Conservation (phyloP, 2,888 invertebrate species). For the Calliscelio sp. region DNA sequence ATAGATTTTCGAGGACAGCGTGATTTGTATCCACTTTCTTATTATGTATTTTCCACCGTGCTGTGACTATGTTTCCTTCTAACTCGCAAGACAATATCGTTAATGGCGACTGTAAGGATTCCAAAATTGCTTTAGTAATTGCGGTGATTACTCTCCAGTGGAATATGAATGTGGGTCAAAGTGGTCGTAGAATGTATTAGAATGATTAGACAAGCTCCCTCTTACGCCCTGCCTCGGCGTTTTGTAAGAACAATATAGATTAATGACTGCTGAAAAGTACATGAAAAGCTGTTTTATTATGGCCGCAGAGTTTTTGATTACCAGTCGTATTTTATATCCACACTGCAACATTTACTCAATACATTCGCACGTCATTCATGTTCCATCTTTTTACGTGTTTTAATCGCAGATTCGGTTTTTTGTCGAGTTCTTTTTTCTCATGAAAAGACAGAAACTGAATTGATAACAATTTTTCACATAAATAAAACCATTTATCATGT, state of each 20-base stretch:
- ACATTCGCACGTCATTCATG: slow-evolving; percentile 16
- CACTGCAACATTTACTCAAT: slow-evolving; percentile 23
- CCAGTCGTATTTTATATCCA: slow-evolving; percentile 1
- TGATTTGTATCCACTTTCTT: slow-evolving; percentile 61
- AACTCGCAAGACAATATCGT: slow-evolving; percentile 68
- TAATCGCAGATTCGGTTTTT: background rate
- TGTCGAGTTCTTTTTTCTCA: too few species aligned
- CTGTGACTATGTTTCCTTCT: slow-evolving; percentile 47
- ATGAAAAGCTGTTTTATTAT: slow-evolving; percentile 41
- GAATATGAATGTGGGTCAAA: slow-evolving; percentile 71
- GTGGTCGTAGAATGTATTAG: slow-evolving; percentile 68
- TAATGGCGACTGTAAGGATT: slow-evolving; percentile 67
- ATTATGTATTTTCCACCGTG: slow-evolving; percentile 56
- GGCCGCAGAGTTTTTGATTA: slow-evolving; percentile 14
- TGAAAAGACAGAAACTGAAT: too few species aligned
- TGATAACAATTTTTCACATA: too few species aligned
- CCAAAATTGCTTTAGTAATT: slow-evolving; percentile 67
- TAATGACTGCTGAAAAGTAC: slow-evolving; percentile 35
- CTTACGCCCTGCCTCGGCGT: slow-evolving; percentile 14
- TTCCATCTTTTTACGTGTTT: background rate
- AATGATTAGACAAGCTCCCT: slow-evolving; percentile 57
- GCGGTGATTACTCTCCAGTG: slow-evolving; percentile 66
- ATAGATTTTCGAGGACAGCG: slow-evolving; percentile 55
- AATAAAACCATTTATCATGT: too few species aligned
- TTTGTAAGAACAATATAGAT: slow-evolving; percentile 53